Evolutionary conservation across 2,113 vertebrate species (phyloP), one percentile per base, ranked within the genome.

Genomic region (Gallinago media): DNA sequence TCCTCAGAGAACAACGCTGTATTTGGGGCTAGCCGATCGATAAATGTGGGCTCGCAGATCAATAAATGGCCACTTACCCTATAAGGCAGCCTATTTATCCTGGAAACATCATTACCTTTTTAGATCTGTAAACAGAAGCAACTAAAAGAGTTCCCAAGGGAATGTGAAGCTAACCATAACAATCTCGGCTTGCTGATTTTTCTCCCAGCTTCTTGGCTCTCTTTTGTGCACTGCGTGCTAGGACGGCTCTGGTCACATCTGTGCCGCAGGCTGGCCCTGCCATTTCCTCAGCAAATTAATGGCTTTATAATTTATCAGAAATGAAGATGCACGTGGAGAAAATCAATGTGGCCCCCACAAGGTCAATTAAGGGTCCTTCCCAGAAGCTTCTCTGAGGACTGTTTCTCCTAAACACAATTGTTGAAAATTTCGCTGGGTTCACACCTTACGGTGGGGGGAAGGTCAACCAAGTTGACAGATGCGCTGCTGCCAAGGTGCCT

Each of bases 301-400:
- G 98, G 98, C 98, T 99, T 99, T 99, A 99, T 99, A 99, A 99
- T 99, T 99, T 99, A 99, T 99, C 99, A 99, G 98, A 99, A 99
- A 99, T 99, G 99, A 99, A 99, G 99, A 99, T 98, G 98, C 98
- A 98, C 98, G 97, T 98, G 98, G 98, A 98, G 98, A 98, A 98
- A 99, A 99, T 99, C 99, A 99, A 99, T 99, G 99, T 98, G 98
- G 98, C 98, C 99, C 98, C 99, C 96, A 98, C 99, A 99, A 99
- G 99, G 99, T 99, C 99, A 99, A 99, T 99, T 98, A 99, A 99
- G 98, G 98, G 98, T 98, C 98, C 98, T 97, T 98, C 95, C 96
- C 98, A 97, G 97, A 97, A 97, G 97, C 96, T 98, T 94, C 98
- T 98, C 97, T 97, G 88, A 97, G 97, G 97, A 96, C 96, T 94